Conservation (phyloP, 2,888 invertebrate genomes). For the Miltochrista miniata region DNA sequence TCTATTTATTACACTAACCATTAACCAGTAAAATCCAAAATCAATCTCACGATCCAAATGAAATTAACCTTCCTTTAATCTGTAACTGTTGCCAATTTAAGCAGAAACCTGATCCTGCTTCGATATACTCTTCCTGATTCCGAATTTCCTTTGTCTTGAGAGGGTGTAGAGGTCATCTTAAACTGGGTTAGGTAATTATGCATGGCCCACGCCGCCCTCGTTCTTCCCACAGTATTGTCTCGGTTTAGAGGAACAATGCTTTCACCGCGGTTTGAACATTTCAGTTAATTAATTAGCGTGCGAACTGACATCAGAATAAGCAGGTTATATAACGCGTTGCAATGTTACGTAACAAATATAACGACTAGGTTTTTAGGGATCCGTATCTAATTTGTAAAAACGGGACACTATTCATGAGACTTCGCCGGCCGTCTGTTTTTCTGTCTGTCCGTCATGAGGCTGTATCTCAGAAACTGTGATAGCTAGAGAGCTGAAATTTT, state of each 20-base stretch:
- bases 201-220: constrained; percentile 61
- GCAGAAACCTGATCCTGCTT: constrained; percentile 21
- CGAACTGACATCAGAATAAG: constrained; percentile 34
- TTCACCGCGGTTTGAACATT: constrained; percentile 63
- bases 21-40: constrained; percentile 36
- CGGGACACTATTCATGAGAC: no score
- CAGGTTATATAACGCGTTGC: constrained; percentile 28
- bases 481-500: no score
- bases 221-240: constrained; percentile 57
- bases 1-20: no score
- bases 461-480: no score
- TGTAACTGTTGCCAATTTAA: constrained; percentile 26
- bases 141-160: neutral
- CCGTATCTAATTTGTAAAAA: no score
- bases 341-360: constrained; percentile 16
- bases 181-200: constrained; percentile 55
- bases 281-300: constrained; percentile 66
- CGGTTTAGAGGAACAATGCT: constrained; percentile 60
- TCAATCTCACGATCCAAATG: constrained; percentile 54
- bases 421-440: no score
- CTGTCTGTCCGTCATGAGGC: no score
- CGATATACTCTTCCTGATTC: neutral
- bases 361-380: constrained; percentile 6
- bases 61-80: constrained; percentile 55
- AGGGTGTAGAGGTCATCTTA: constrained; percentile 34